Evolutionary conservation across 2,113 vertebrate species (phyloP).

Genomic region (Sminthopsis crassicaudata): DNA sequence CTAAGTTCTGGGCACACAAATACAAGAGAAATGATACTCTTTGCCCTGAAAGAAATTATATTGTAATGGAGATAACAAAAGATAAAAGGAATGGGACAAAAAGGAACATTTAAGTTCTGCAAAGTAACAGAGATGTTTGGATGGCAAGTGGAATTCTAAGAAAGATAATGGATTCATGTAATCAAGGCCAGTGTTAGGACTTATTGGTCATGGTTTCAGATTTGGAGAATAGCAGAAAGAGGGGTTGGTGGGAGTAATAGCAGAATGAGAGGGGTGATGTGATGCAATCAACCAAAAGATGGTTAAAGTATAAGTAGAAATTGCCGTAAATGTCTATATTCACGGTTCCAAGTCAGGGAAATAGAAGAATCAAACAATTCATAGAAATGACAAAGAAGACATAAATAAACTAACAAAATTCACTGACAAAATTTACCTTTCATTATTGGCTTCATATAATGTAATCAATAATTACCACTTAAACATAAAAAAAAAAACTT

Average conservation of each 20-base stretch:
- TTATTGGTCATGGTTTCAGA: not conserved
- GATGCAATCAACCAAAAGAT: not conserved
- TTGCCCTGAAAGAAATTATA: not conserved
- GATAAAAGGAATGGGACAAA: rapidly evolving
- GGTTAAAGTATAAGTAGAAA: too few relatives aligned
- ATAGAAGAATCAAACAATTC: too few relatives aligned
- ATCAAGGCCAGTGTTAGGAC: not conserved
- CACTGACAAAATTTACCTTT: too few relatives aligned
- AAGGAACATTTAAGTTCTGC: not conserved
- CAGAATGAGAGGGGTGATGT: not conserved
- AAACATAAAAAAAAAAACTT: too few relatives aligned
- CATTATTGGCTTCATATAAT: too few relatives aligned
- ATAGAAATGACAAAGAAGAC: too few relatives aligned
- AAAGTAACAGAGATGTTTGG: not conserved
- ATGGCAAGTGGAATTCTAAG: not conserved
- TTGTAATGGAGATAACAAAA: not conserved
- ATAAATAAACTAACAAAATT: too few relatives aligned
- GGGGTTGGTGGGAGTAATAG: not conserved
- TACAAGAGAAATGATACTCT: not conserved
- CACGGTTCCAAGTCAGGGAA: too few relatives aligned
- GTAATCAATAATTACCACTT: too few relatives aligned
- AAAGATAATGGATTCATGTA: not conserved
- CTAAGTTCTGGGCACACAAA: not conserved
- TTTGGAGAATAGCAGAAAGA: too few relatives aligned
- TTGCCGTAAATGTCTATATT: too few relatives aligned